A percentile compares a stretch with the other conserved stretches of the same genome.
Evolutionary conservation across 92 coral and sea anemone genomes (phyloP).

Genomic region (Parazoanthus atlanticus): DNA sequence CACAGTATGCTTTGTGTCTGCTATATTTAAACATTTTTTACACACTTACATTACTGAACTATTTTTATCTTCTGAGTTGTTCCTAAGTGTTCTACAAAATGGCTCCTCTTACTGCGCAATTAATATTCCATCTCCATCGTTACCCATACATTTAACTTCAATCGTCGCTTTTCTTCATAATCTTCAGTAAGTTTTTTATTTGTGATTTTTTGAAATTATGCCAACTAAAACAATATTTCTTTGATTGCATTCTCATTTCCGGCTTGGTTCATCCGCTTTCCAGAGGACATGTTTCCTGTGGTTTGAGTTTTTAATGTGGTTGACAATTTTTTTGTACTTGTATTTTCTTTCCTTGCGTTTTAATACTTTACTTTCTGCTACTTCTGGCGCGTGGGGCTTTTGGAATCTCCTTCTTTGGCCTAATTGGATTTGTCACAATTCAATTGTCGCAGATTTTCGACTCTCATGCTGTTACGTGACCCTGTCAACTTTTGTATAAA

Average conservation of each 20-base stretch:
- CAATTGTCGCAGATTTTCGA: not conserved
- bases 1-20: not conserved
- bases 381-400: too few relatives aligned
- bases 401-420: not conserved
- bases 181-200: not conserved
- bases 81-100: not conserved
- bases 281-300: not conserved
- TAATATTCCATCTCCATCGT: not conserved
- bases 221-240: conserved; percentile 2
- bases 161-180: conserved; percentile 14
- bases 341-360: not conserved
- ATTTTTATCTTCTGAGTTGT: not conserved
- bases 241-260: conserved; percentile 11
- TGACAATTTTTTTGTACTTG: not conserved
- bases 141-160: conserved; percentile 4
- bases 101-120: not conserved
- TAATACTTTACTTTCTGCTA: not conserved
- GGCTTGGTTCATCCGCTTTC: not conserved
- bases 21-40: conserved; percentile 17
- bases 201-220: not conserved
- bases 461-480: not conserved
- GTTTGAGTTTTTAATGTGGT: not conserved
- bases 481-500: not conserved
- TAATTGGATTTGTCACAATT: conserved; percentile 1
- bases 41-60: not conserved